Base-by-base conservation (phyloP, 1,140 invertebrate genomes). In the Drosophila insularis region DNA sequence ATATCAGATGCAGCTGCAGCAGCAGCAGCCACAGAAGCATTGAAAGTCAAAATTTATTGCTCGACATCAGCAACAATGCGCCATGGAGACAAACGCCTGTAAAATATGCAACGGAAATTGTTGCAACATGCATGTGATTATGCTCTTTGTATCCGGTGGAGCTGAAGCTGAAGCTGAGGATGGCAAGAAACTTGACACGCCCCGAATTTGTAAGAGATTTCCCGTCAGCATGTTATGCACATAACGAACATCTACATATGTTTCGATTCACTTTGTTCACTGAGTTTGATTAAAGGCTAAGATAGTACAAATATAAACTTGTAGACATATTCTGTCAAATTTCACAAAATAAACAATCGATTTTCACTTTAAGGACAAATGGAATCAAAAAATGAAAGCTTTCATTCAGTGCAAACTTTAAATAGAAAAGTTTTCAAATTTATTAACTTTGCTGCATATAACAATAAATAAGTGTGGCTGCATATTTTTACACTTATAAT, bases 21-120 rank as follows among this genome's bases (percentile, higher is more conserved):
- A 43, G n/a, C n/a, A 6, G 6, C n/a, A 43, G 6, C 40, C 32
- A 55, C 64, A 55, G 54, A 27, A 60, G 53, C 74, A 74, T 66
- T 77, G 74, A 73, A 66, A 68, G 71, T 65, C 66, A 10, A 55
- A 74, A 74, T 74, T 78, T 70, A 78, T 78, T 58, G 67, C 74
- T 56, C 6, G 55, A 60, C 64, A 76, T 67, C 72, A 69, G 39
- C 65, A 68, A 68, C 74, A 72, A 68, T 65, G 50, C 56, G 68
- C 53, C 68, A 70, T 58, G 58, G 17, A 46, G 61, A 17, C 50
- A 23, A 58, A 39, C 74, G 70, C 70, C 71, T 64, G 61, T 27
- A 50, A 69, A 73, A 69, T 73, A 69, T 77, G 71, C 74, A 65
- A 65, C 62, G 74, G 70, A 76, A 71, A 50, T 50, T 50, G 43